Base-by-base conservation (phyloP, 1,140 invertebrate species). In the Myzus persicae region DNA sequence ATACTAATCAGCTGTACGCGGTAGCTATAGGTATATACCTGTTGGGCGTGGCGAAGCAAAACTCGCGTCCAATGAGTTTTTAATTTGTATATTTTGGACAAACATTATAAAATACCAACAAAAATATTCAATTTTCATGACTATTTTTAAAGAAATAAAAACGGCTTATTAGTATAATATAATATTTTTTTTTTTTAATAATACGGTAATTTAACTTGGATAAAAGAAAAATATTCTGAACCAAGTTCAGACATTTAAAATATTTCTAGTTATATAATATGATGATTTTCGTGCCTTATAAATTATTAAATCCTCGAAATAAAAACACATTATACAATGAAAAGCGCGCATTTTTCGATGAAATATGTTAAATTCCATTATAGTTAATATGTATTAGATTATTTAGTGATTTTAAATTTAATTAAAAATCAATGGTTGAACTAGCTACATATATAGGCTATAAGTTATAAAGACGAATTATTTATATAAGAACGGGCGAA, bases 41-140 rank as follows among this genome's bases (percentile, higher is more conserved):
- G n/a, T 76, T 76, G 59, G 59, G 59, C 59, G 59, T 76, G 59
- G 59, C 59, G 36, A 76, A 76, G 31, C n/a, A 76, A 31, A 76
- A 76, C 59, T 76, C 59, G 36, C 59, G 59, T 76, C 59, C 59
- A 76, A 76, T 76, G 59, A 76, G 59, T 76, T 76, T 76, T 76
- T 76, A 36, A 76, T 76, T 76, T 76, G 59, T 76, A n/a, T 76
- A n/a, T n/a, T 14, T 76, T 11, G 31, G 31, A 76, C 59, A 76
- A 76, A n/a, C 59, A 76, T 76, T n/a, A 76, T 76, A n/a, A 76
- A 76, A 76, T 76, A n/a, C 31, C 5, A n/a, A 76, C 59, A 20
- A 76, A 51, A 76, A n/a, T n/a, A n/a, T 76, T 36, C 7, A 76
- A 76, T 76, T n/a, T n/a, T 76, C 11, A 76, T n/a, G 59, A n/a